Base-by-base conservation (phyloP, 1,140 invertebrate species). In the Tachypleus tridentatus region DNA sequence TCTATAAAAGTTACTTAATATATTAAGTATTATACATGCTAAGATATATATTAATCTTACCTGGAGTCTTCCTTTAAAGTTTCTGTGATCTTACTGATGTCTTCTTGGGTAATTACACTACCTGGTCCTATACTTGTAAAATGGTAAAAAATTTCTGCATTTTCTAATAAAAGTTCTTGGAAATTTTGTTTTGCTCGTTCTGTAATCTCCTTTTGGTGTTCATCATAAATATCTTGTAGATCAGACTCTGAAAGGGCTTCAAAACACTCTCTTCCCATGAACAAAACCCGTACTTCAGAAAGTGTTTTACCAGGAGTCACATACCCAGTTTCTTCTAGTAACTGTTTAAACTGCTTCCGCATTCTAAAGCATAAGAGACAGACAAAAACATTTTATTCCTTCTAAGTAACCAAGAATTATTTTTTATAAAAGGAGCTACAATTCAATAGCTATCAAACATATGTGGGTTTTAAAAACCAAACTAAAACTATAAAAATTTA, bases 201-300 rank as follows among this genome's bases (percentile, higher is more conserved):
- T 73, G 92, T 89, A 60, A 98, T 86, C 74, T 94, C 89, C 70
- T 87, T 83, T 79, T 98, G 95, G 80, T 97, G 93, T 66, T 89
- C 86, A 70, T 97, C 92, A 77, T 97, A 98, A 71, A 98, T 95
- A 71, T 90, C 83, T 73, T 91, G 86, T 73, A 93, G 89, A 75
- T 97, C 93, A 59, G 87, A 83, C 73, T 95, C 91, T 0, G 89
- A 86, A 48, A 98, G 80, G 1, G 88, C 87, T 70, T 94, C 92
- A 76, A 93, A 97, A 74, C 93, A 96, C 75, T 97, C 93, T 50
- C 93, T 83, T 0, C 93, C 94, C 85, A 96, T 90, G 74, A 98
- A 93, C 54, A 95, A 81, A 5, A 97, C 91, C 69, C 91, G 82
- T 51, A 97, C 89, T 79, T 98, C 94, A 4, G 87, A 86, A 63